Percentiles rank a stretch among this genome's conserved stretches.
Conservation (phyloP, 2,888 invertebrate species). For the Latrodectus hesperus region DNA sequence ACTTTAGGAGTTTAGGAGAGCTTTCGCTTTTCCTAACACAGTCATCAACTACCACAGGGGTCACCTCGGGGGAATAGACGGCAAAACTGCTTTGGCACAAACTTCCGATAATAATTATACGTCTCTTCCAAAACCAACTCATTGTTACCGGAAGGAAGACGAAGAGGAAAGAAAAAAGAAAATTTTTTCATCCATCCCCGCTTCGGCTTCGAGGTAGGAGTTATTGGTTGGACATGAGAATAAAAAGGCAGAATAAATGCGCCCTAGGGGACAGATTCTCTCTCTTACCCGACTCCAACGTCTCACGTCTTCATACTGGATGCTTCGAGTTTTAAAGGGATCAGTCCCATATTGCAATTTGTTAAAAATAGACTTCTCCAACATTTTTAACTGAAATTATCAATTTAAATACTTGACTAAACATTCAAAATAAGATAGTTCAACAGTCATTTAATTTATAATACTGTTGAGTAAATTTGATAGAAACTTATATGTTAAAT, state of each 20-base stretch:
- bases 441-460: no score
- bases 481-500: no score
- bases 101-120: conserved; percentile 61
- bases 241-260: conserved; percentile 53
- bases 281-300: conserved; percentile 28
- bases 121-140: conserved; percentile 48
- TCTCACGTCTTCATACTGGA: conserved; percentile 43
- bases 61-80: conserved; percentile 20
- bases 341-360: not conserved
- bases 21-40: conserved; percentile 19
- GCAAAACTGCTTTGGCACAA: conserved; percentile 40
- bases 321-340: conserved; percentile 9
- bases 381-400: no score
- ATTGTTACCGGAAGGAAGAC: conserved; percentile 48
- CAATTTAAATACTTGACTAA: no score
- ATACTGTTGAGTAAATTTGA: no score
- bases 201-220: conserved; percentile 26
- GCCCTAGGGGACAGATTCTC: conserved; percentile 42
- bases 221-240: conserved; percentile 49
- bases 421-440: no score
- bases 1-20: conserved; percentile 26
- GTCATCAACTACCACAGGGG: conserved; percentile 37
- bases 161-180: conserved; percentile 11
- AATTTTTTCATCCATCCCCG: not conserved
- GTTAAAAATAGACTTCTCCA: not conserved